Percentiles rank a stretch among this genome's conserved stretches.
These are phyloP conservation scores for Hippocampus kuda DNA, from an alignment of 2,797 vertebrate genomes.

Conservation along the genomic window DNA sequence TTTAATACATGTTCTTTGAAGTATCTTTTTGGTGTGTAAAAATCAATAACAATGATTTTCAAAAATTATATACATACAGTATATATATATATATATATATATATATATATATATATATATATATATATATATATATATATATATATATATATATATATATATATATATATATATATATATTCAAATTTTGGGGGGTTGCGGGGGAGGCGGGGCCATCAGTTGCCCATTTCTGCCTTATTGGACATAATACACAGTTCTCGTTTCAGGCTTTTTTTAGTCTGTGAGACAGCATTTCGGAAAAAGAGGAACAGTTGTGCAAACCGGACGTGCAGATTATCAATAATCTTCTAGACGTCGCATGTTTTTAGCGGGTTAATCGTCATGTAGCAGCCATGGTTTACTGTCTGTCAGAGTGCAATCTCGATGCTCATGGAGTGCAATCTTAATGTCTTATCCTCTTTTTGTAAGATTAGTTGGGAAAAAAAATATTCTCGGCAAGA, in stretches of 20 bases:
- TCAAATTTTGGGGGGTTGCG: too few species aligned
- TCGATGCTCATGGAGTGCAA: background rate
- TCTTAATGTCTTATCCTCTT: slow-evolving; percentile 4
- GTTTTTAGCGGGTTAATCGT: slow-evolving; percentile 2
- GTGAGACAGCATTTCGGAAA: background rate
- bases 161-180: too few species aligned
- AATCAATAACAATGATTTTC: too few species aligned
- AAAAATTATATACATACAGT: too few species aligned
- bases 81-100: too few species aligned
- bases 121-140: too few species aligned
- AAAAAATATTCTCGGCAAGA: background rate
- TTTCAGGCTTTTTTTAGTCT: background rate
- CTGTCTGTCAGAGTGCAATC: slow-evolving; percentile 1
- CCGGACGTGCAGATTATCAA: background rate
- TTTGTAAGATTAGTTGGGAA: background rate
- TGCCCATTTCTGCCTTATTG: too few species aligned
- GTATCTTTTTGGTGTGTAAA: too few species aligned
- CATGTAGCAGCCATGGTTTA: background rate
- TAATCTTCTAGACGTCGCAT: background rate
- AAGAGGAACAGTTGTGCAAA: background rate
- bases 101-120: too few species aligned
- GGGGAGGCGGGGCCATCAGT: too few species aligned
- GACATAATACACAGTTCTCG: background rate
- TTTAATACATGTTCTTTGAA: too few species aligned
- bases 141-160: too few species aligned